These are phyloP conservation scores for Notiomystis cincta DNA, from an alignment of 2,113 vertebrate genomes.

Conservation along the genomic window DNA sequence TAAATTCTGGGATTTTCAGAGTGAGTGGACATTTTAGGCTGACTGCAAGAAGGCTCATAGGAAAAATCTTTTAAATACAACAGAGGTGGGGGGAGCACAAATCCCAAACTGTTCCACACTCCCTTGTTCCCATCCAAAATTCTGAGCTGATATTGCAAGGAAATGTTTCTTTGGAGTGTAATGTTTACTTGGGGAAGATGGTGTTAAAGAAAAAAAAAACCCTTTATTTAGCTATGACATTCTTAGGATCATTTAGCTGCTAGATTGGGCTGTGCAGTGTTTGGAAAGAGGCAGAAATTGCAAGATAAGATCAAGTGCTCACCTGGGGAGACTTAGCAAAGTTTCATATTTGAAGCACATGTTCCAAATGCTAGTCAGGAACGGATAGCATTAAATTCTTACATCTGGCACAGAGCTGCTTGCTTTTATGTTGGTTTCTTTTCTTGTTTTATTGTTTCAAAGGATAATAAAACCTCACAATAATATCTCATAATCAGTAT, in stretches of 20 bases:
- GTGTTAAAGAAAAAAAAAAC: neutral
- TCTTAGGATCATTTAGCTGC: conserved; percentile 15
- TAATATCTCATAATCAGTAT: conserved; percentile 72
- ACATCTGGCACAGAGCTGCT: conserved; percentile 69
- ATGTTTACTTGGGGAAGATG: neutral
- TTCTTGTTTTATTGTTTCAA: conserved; percentile 67
- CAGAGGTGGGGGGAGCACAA: neutral
- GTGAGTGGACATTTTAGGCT: neutral
- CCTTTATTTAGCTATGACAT: neutral
- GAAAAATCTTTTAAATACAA: neutral
- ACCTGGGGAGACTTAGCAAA: conserved; percentile 65
- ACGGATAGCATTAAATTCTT: conserved; percentile 61
- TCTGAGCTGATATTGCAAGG: neutral
- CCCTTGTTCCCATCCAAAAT: neutral
- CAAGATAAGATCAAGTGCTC: conserved; percentile 63
- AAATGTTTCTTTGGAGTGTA: neutral
- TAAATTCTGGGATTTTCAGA: neutral
- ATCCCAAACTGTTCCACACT: neutral
- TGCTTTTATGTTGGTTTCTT: conserved; percentile 72
- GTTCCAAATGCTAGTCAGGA: conserved; percentile 65
- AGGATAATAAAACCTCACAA: conserved; percentile 72
- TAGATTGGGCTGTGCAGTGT: conserved; percentile 18
- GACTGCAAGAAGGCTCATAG: neutral
- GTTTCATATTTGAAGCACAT: conserved; percentile 70
- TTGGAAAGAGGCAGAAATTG: conserved; percentile 56